Conservation (phyloP, 2,797 vertebrate genomes). For the Onychomys leucogaster region DNA sequence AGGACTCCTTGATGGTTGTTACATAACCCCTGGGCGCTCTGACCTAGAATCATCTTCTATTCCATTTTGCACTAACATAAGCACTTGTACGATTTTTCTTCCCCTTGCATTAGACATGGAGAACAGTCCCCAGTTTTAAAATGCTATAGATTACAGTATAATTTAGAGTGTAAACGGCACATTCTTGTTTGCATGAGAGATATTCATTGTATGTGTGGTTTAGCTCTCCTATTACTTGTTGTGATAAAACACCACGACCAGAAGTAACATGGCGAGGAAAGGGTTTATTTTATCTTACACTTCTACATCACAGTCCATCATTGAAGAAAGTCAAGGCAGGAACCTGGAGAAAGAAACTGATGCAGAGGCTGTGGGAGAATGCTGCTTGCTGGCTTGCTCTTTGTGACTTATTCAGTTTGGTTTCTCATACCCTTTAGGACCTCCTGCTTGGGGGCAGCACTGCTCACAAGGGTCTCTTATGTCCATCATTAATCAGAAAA, state of each 20-base stretch:
- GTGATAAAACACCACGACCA: background rate
- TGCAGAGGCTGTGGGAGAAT: background rate
- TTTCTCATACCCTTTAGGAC: background rate
- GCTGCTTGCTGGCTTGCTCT: background rate
- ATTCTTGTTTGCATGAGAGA: background rate
- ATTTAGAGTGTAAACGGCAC: background rate
- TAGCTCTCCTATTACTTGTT: slow-evolving; percentile 31
- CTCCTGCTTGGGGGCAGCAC: background rate
- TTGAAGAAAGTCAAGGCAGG: background rate
- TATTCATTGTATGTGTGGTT: background rate
- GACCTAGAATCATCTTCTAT: background rate
- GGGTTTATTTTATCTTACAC: background rate
- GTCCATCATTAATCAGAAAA: background rate
- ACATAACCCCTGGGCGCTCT: background rate
- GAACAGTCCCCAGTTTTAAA: slow-evolving; percentile 14
- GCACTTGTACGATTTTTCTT: background rate
- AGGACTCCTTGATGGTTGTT: background rate
- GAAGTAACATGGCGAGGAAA: background rate
- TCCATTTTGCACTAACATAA: background rate
- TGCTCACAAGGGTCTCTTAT: background rate
- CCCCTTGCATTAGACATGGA: background rate
- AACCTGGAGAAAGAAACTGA: background rate
- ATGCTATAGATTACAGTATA: slow-evolving; percentile 20
- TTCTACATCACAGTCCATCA: background rate
- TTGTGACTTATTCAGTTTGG: background rate